Percentiles rank a stretch among this genome's conserved stretches.
Evolutionary conservation across 2,113 vertebrate species (phyloP).

Genomic region (Cyprinus carpio): DNA sequence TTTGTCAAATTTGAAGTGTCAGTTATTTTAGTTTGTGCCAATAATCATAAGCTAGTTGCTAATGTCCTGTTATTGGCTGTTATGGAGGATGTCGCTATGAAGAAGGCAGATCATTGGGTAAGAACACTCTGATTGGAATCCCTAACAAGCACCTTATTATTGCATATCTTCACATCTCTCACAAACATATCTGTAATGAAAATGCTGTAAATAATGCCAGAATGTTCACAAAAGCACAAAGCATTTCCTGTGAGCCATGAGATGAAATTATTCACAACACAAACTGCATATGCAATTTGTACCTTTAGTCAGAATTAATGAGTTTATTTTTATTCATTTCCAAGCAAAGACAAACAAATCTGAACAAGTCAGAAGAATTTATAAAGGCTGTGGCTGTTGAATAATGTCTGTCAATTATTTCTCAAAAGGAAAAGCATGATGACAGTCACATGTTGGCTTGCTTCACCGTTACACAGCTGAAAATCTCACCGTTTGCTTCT

Average conservation of each 20-base stretch:
- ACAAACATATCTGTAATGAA: conserved; percentile 10
- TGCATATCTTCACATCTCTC: conserved; percentile 14
- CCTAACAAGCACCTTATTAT: conserved; percentile 26
- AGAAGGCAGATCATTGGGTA: conserved; percentile 36
- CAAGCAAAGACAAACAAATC: neutral
- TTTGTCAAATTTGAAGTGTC: conserved; percentile 56
- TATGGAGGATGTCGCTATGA: conserved; percentile 34
- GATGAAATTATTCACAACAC: neutral
- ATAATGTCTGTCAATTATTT: conserved; percentile 16
- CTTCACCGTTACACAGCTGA: conserved; percentile 48
- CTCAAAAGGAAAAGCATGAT: conserved; percentile 17
- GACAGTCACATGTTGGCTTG: conserved; percentile 23
- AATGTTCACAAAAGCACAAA: neutral
- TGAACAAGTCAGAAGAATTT: neutral
- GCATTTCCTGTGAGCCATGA: neutral
- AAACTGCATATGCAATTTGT: neutral
- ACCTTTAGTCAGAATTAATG: neutral
- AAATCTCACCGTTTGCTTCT: conserved; percentile 54
- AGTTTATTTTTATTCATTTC: neutral
- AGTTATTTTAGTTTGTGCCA: neutral
- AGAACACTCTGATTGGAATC: conserved; percentile 34
- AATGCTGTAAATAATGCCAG: neutral
- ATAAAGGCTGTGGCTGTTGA: neutral
- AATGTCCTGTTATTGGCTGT: conserved; percentile 24
- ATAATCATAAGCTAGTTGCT: conserved; percentile 30